A percentile compares a stretch with the other conserved stretches of the same genome.
phyloP scores from a whole-genome alignment of 2,797 vertebrate genomes.

The Acipenser oxyrinchus region DNA sequence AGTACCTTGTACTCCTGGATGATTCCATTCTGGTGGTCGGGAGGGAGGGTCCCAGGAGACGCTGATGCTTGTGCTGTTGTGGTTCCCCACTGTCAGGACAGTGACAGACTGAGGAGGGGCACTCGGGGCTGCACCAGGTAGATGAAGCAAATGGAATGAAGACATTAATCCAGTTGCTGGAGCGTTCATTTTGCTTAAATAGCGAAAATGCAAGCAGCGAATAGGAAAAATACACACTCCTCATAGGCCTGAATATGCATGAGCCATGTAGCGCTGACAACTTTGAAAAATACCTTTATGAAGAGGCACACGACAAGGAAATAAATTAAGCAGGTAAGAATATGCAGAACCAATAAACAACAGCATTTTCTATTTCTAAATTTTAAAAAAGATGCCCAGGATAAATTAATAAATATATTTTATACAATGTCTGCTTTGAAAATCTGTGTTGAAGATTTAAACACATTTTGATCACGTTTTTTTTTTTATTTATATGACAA shows the following conservation, averaged over 20 bases:
- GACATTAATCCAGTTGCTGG: constrained; percentile 19
- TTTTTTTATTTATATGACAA: no score
- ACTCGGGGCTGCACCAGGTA: constrained; percentile 73
- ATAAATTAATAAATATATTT: no score
- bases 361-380: constrained; percentile 4
- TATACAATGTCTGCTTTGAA: no score
- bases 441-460: no score
- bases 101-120: constrained; percentile 96
- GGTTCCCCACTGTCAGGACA: constrained; percentile 85
- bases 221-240: constrained; percentile 9
- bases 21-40: constrained; percentile 94
- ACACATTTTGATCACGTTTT: no score
- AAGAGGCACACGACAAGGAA: constrained; percentile 15
- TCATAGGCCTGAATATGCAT: constrained; percentile 18
- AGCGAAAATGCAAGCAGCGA: constrained; percentile 20
- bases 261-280: constrained; percentile 16
- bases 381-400: neutral
- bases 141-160: constrained; percentile 24
- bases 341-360: constrained; percentile 26
- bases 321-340: constrained; percentile 23
- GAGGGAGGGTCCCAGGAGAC: constrained; percentile 97
- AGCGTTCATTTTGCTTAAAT: constrained; percentile 17
- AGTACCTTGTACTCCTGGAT: constrained; percentile 95
- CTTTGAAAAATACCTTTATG: constrained; percentile 26
- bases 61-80: constrained; percentile 97